Evolutionary conservation across 2,113 vertebrate genomes (phyloP).

Genomic region (Pitta sordida): DNA sequence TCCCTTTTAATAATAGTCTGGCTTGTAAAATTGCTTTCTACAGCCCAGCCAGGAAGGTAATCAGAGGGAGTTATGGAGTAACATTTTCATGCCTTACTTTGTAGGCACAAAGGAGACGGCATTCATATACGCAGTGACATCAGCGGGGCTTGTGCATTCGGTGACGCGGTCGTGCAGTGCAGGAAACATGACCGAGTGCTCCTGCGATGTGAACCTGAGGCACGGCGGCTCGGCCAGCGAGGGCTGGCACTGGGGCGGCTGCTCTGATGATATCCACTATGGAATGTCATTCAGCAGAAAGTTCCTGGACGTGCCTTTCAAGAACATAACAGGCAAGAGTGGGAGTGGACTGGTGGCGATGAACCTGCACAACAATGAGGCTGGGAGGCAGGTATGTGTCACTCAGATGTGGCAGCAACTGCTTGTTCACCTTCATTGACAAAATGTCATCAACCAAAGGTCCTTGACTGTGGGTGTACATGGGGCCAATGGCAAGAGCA

Average conservation of each 20-base stretch:
- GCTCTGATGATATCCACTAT: slow-evolving; percentile 90
- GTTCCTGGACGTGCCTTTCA: slow-evolving; percentile 79
- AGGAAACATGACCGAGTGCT: slow-evolving; percentile 91
- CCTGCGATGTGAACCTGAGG: slow-evolving; percentile 81
- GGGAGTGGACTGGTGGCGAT: slow-evolving; percentile 72
- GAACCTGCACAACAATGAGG: slow-evolving; percentile 93
- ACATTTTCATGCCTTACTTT: background rate
- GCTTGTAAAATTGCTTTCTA: background rate
- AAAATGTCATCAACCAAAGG: background rate
- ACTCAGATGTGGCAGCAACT: background rate
- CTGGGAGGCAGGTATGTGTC: slow-evolving; percentile 87
- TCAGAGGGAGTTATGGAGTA: background rate
- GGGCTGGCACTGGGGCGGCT: slow-evolving; percentile 97
- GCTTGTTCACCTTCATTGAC: fast-evolving
- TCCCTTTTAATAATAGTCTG: background rate
- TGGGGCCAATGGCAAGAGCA: background rate
- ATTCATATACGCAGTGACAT: slow-evolving; percentile 87
- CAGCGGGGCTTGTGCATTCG: slow-evolving; percentile 88
- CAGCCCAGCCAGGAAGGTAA: background rate
- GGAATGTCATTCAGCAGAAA: slow-evolving; percentile 91
- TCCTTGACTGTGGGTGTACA: background rate
- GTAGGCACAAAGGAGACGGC: slow-evolving; percentile 93
- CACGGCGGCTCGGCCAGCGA: slow-evolving; percentile 74
- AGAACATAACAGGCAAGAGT: slow-evolving; percentile 66
- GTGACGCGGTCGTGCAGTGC: slow-evolving; percentile 90